Evolutionary conservation across 2,888 invertebrate genomes (phyloP), one percentile per base, ranked within the genome.

Genomic region (Micoletzkya japonica): DNA sequence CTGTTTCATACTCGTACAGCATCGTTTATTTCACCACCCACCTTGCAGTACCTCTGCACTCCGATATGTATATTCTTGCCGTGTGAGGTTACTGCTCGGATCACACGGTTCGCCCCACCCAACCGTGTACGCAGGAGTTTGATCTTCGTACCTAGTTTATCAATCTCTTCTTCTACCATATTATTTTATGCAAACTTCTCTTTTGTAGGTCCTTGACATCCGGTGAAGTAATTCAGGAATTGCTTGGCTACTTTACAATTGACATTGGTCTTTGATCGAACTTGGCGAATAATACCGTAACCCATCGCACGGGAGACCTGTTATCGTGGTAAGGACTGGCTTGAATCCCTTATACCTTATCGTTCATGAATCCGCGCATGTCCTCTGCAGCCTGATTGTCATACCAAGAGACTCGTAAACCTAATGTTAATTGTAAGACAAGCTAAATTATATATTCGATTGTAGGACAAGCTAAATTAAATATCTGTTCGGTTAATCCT

Each of bases 251-350:
- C 37, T 39, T 69, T 39, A 37, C 78, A 78, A 37, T 75, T 67
- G 7, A 58, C 66, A 49, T 72, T 68, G 24, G 73, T 67, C 74
- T 81, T 82, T 24, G 86, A 82, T 58, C 89, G 82, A 30, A 88
- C 84, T 81, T 89, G 89, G 70, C 89, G 76, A 71, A 89, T 85
- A 17, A 87, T 86, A 39, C 88, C 88, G 74, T 87, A 89, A 24
- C 89, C 89, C 87, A 89, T 87, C 49, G 89, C 86, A 56, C 89
- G 83, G 30, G 88, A 88, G 7, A 86, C 87, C 73, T 73, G 37
- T 26, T 2, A 1, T 6, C 32, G 14, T 36, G 34, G 36, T 37
- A 39, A 37, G 20, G 24, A n/a, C 10, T 7, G 17, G 32, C 10
- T 4, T 24, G 6, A 34, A 14, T 26, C 7, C 37, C 4, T 26